A percentile compares a stretch with the other conserved stretches of the same genome.
These are phyloP conservation scores for Aporophyla nigra DNA, from an alignment of 2,888 invertebrate species.

Conservation along the genomic window DNA sequence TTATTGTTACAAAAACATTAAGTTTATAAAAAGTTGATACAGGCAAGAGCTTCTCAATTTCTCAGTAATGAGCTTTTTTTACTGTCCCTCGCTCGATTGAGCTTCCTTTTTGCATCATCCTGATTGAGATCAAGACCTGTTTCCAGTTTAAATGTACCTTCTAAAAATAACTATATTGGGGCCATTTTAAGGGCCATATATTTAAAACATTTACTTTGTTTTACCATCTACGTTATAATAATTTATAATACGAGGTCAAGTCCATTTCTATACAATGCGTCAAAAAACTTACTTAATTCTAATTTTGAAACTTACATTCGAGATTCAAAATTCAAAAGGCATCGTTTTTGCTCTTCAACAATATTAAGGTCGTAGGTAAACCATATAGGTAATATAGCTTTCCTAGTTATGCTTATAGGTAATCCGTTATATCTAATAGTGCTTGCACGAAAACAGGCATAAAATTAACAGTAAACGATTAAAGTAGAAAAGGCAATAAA, in stretches of 20 bases:
- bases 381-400: background rate
- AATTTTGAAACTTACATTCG: background rate
- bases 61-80: slow-evolving; percentile 32
- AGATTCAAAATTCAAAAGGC: background rate
- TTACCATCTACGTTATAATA: background rate
- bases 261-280: background rate
- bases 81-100: background rate
- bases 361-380: background rate
- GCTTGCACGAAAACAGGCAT: slow-evolving; percentile 29
- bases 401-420: background rate
- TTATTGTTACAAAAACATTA: slow-evolving; percentile 15
- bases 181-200: background rate
- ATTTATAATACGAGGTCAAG: background rate
- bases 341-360: background rate
- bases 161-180: slow-evolving; percentile 39
- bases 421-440: slow-evolving; percentile 40
- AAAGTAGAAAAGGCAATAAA: slow-evolving; percentile 48
- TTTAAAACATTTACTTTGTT: background rate
- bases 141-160: slow-evolving; percentile 7
- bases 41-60: slow-evolving; percentile 24
- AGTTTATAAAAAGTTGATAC: slow-evolving; percentile 9
- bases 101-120: slow-evolving; percentile 23
- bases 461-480: slow-evolving; percentile 44
- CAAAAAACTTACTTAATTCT: background rate
- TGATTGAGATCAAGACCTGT: slow-evolving; percentile 39